A percentile compares a stretch with the other conserved stretches of the same genome.
These are phyloP conservation scores for Mugil cephalus DNA, from an alignment of 2,113 vertebrate species.

Conservation along the genomic window DNA sequence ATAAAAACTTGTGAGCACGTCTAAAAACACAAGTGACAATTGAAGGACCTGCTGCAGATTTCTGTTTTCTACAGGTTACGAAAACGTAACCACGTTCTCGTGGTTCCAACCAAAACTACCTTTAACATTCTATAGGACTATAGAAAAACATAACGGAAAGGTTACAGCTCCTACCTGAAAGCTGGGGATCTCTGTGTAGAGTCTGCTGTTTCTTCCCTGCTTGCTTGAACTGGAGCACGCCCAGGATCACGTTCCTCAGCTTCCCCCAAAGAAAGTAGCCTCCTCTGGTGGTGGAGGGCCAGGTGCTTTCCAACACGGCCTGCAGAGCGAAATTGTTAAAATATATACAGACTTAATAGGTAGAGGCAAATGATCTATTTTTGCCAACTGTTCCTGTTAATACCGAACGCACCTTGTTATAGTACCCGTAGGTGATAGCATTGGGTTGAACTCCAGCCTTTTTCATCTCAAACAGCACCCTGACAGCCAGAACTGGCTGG, in stretches of 20 bases:
- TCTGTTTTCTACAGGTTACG: too few relatives aligned
- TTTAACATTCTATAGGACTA: neutral
- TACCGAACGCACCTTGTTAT: slow-evolving; percentile 90
- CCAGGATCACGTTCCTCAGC: slow-evolving; percentile 93
- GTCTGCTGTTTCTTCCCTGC: slow-evolving; percentile 88
- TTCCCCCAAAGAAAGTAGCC: slow-evolving; percentile 98
- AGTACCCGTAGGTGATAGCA: slow-evolving; percentile 98
- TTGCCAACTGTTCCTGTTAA: neutral
- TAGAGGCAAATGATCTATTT: neutral
- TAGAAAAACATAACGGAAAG: neutral
- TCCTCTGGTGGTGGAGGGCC: slow-evolving; percentile 96
- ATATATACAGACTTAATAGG: neutral
- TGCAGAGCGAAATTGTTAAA: slow-evolving; percentile 53
- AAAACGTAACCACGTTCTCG: neutral
- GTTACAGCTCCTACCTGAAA: slow-evolving; percentile 86
- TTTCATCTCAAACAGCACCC: slow-evolving; percentile 97
- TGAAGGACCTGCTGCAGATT: too few relatives aligned
- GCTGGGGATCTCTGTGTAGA: slow-evolving; percentile 82
- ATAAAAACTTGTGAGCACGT: neutral
- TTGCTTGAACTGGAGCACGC: slow-evolving; percentile 94
- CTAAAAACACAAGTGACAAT: neutral
- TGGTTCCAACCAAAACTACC: neutral
- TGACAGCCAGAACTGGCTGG: slow-evolving; percentile 95
- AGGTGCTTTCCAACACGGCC: slow-evolving; percentile 98
- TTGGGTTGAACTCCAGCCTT: slow-evolving; percentile 97